Conservation (phyloP, 2,113 vertebrate species). For the Struthio camelus region DNA sequence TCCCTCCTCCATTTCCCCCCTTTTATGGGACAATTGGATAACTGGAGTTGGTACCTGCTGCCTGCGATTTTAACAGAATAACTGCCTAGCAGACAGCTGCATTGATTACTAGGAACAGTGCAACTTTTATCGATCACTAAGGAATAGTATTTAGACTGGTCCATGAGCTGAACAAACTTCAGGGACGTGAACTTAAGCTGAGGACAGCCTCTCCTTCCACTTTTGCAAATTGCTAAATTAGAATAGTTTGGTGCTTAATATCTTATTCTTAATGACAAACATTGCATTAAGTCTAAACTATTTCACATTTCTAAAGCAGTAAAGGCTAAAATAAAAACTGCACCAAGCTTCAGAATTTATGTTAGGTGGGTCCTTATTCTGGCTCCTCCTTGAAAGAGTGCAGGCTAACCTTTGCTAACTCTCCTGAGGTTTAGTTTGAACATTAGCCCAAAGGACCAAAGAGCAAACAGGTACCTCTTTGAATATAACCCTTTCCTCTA, state of each 20-base stretch:
- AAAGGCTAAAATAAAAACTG: not conserved
- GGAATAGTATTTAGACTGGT: not conserved
- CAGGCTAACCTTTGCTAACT: not conserved
- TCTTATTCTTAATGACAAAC: not conserved
- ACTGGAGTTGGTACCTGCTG: fast-evolving
- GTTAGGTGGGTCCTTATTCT: no score
- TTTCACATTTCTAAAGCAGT: not conserved
- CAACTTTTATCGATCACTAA: not conserved
- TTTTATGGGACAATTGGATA: not conserved
- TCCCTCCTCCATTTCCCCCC: not conserved
- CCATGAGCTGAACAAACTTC: not conserved
- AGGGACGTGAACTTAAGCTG: not conserved
- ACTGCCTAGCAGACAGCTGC: not conserved
- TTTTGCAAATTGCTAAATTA: not conserved
- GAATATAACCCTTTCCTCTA: not conserved
- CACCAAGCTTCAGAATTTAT: not conserved
- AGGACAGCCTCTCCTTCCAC: not conserved
- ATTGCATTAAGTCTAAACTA: not conserved
- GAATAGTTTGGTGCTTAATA: not conserved
- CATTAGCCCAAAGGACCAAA: not conserved
- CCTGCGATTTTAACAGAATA: not conserved
- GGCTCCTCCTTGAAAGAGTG: not conserved
- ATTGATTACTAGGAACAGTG: not conserved
- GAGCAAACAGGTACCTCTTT: not conserved
- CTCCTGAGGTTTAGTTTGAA: not conserved